A percentile compares a stretch with the other conserved stretches of the same genome.
phyloP scores from a whole-genome alignment of 2,113 vertebrate genomes.

The Elanoides forficatus region DNA sequence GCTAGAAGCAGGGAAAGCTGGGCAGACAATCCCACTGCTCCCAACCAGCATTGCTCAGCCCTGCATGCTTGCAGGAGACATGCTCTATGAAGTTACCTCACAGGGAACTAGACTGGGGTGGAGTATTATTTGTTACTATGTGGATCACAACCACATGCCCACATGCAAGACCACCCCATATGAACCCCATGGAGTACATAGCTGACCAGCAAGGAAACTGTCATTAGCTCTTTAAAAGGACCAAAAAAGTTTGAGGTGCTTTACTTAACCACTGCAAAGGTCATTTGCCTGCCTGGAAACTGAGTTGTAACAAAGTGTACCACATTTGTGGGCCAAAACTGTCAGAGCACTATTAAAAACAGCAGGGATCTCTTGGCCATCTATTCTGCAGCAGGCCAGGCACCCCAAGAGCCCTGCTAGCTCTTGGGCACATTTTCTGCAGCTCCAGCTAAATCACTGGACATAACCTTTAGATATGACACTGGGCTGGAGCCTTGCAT shows the following conservation, averaged over 20 bases:
- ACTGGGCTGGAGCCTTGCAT: neutral
- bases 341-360: neutral
- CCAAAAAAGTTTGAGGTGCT: neutral
- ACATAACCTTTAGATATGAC: neutral
- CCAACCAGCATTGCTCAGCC: neutral
- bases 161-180: rapidly evolving
- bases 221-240: neutral
- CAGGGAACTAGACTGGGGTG: neutral
- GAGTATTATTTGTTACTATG: neutral
- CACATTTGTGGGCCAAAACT: neutral
- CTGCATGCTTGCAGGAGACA: neutral
- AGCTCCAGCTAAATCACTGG: neutral
- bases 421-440: neutral
- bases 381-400: neutral
- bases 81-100: neutral
- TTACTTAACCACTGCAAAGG: neutral
- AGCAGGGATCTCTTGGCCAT: neutral
- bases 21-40: neutral
- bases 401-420: neutral
- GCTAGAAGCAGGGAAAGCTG: neutral
- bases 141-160: neutral
- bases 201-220: neutral
- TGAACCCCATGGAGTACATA: neutral
- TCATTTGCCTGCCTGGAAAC: neutral
- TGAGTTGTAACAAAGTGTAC: neutral